Evolutionary conservation across 2,888 invertebrate species (phyloP).

Genomic region (Nephrotoma appendiculata): DNA sequence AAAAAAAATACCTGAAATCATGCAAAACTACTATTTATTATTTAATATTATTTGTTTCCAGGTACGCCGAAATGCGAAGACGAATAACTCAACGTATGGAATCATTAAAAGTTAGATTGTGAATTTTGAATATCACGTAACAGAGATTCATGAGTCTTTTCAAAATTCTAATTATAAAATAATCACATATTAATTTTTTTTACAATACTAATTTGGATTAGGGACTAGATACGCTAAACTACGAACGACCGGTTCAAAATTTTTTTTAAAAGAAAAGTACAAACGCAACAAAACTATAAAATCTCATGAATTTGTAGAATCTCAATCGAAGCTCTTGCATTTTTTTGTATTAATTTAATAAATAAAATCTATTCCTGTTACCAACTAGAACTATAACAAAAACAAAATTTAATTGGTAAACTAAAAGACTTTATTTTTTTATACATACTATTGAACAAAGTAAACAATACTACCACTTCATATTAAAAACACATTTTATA

Average conservation of each 20-base stretch:
- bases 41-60: slow-evolving; percentile 18
- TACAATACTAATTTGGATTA: background rate
- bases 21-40: background rate
- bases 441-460: background rate
- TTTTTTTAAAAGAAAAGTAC: background rate
- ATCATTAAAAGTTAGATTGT: slow-evolving; percentile 51
- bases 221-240: background rate
- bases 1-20: too few relatives aligned
- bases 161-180: background rate
- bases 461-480: background rate
- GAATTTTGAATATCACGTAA: slow-evolving; percentile 13
- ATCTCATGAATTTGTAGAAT: background rate
- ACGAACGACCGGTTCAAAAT: background rate
- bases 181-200: background rate
- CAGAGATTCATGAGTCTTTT: background rate
- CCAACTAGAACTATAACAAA: background rate
- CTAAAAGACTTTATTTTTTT: background rate
- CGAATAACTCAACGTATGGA: slow-evolving; percentile 53
- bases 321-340: background rate
- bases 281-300: background rate
- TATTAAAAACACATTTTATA: background rate
- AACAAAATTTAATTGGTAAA: background rate
- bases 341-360: background rate
- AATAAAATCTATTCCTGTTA: background rate
- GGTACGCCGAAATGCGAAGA: slow-evolving; percentile 45